Conservation (phyloP, 2,797 vertebrate species). For the Crenuchus spilurus region DNA sequence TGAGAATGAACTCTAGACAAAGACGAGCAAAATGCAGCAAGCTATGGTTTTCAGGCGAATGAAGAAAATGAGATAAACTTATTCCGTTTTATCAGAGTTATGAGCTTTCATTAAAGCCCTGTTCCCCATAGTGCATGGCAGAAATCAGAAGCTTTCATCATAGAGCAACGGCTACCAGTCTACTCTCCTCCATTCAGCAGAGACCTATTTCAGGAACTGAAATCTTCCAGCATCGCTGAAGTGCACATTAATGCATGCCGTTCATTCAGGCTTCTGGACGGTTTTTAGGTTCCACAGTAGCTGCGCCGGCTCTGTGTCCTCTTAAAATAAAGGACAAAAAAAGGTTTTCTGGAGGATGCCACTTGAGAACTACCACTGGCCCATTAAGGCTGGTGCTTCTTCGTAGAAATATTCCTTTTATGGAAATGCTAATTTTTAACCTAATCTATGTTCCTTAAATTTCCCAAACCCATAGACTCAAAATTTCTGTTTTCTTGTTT, state of each 20-base stretch:
- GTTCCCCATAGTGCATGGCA: not conserved
- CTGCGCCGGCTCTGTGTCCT: not conserved
- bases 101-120: conserved; percentile 29
- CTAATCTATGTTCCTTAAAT: not conserved
- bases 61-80: conserved; percentile 20
- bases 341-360: not conserved
- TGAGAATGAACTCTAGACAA: not conserved
- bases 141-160: not conserved
- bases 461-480: too few relatives aligned
- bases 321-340: not conserved
- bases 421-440: not conserved
- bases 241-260: conserved; percentile 16
- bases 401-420: too few relatives aligned
- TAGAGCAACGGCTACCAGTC: conserved; percentile 26
- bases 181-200: conserved; percentile 9
- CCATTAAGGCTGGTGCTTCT: too few relatives aligned
- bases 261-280: conserved; percentile 14
- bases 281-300: not conserved
- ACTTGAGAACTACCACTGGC: not conserved
- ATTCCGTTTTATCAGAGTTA: conserved; percentile 20
- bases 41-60: not conserved
- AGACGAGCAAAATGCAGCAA: not conserved
- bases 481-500: too few relatives aligned
- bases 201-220: conserved; percentile 15
- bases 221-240: conserved; percentile 28